Evolutionary conservation across 2,888 invertebrate genomes (phyloP).

Genomic region (Ochropleura leucogaster): DNA sequence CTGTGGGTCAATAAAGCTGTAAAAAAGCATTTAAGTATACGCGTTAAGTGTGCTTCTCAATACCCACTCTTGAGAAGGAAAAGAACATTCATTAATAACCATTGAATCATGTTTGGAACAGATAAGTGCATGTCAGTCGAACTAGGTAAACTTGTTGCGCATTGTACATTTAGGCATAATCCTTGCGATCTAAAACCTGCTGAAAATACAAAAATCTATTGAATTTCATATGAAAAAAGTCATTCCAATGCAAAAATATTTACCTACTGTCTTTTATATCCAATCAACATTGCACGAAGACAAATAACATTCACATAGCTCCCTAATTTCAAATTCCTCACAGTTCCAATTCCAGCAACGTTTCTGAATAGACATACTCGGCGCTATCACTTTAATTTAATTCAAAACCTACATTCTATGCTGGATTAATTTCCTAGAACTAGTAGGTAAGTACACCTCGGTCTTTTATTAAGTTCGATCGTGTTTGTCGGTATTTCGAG

Average conservation of each 20-base stretch:
- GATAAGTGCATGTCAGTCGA: too few relatives aligned
- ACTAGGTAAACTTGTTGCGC: not conserved
- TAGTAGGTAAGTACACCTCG: conserved; percentile 14
- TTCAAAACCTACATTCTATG: conserved; percentile 53
- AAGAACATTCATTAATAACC: not conserved
- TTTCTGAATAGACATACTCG: conserved; percentile 50
- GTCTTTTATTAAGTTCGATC: conserved; percentile 43
- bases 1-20: not conserved
- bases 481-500: conserved; percentile 26
- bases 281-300: conserved; percentile 15
- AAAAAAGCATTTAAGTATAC: not conserved
- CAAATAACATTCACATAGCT: conserved; percentile 36
- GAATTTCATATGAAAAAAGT: not conserved
- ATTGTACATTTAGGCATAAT: not conserved
- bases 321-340: conserved; percentile 48
- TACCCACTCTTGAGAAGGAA: not conserved
- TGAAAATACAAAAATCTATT: too few relatives aligned
- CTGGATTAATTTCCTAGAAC: conserved; percentile 55
- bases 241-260: not conserved
- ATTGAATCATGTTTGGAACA: too few relatives aligned
- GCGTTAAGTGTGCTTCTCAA: not conserved
- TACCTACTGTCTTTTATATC: not conserved
- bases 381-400: conserved; percentile 52
- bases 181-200: not conserved
- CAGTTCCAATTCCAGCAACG: conserved; percentile 38